Evolutionary conservation across 2,113 vertebrate species (phyloP).

Genomic region (Brevimyrus niger): DNA sequence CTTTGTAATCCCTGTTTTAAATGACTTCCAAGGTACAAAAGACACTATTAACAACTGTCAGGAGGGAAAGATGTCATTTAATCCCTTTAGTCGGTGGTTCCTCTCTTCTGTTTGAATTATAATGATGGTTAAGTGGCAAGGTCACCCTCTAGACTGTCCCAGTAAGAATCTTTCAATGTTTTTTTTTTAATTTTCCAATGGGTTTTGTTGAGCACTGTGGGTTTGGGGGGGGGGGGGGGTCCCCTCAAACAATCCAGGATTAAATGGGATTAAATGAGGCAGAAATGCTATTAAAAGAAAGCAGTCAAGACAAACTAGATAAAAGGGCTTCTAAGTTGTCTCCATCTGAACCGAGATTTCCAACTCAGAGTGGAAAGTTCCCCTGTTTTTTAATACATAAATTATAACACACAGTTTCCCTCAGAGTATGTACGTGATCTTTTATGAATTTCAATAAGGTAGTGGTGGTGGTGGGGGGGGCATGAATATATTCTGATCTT

Average conservation of each 20-base stretch:
- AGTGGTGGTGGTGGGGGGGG: neutral
- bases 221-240: neutral
- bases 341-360: slow-evolving; percentile 7
- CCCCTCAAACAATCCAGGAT: slow-evolving; percentile 14
- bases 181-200: neutral
- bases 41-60: slow-evolving; percentile 5
- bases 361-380: slow-evolving; percentile 1
- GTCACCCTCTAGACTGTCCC: slow-evolving; percentile 7
- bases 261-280: slow-evolving; percentile 17
- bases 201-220: neutral
- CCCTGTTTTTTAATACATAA: slow-evolving; percentile 17
- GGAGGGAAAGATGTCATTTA: slow-evolving; percentile 13
- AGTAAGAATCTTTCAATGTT: neutral
- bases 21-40: slow-evolving; percentile 8
- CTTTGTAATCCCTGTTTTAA: slow-evolving; percentile 8
- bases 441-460: slow-evolving; percentile 17
- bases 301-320: slow-evolving; percentile 8
- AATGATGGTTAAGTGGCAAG: slow-evolving; percentile 18
- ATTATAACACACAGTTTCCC: slow-evolving; percentile 13
- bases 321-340: neutral
- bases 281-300: slow-evolving; percentile 18
- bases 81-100: slow-evolving; percentile 5
- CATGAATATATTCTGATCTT: slow-evolving; percentile 24
- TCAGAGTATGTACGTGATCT: slow-evolving; percentile 13
- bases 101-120: slow-evolving; percentile 9